Conservation (phyloP, 2,113 vertebrate genomes). For the Marmota monax region DNA sequence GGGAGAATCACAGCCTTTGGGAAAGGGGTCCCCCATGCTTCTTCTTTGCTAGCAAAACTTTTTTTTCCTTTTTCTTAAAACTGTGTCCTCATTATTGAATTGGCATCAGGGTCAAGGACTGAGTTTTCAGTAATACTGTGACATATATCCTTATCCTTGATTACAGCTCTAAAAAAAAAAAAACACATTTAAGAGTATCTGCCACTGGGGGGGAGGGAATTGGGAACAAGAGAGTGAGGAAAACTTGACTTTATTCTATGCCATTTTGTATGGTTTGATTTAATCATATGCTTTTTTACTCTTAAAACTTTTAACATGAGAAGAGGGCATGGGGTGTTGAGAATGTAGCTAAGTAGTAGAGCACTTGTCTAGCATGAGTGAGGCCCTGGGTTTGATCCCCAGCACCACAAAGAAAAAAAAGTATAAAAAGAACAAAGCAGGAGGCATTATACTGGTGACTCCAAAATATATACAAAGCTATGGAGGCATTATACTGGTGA, state of each 20-base stretch:
- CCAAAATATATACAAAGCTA: neutral
- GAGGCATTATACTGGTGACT: neutral
- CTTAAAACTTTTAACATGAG: neutral
- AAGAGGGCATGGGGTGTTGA: neutral
- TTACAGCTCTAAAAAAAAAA: constrained; percentile 33
- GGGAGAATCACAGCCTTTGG: no score
- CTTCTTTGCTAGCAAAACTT: no score
- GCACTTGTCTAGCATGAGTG: neutral
- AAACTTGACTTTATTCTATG: neutral
- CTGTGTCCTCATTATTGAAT: no score
- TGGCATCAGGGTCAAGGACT: no score
- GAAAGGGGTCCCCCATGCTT: no score
- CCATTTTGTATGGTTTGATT: neutral
- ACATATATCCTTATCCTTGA: neutral
- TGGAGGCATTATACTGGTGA: no score
- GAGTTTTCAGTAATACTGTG: neutral
- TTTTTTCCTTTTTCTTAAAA: no score
- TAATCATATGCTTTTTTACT: neutral
- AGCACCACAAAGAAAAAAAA: neutral
- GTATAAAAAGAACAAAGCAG: neutral
- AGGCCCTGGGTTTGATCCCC: neutral
- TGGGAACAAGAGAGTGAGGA: neutral
- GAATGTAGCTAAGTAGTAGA: neutral
- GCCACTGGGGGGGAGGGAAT: neutral
- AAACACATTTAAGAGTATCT: neutral